phyloP scores from a whole-genome alignment of 2,888 invertebrate genomes.

The Mactromeris polynyma region DNA sequence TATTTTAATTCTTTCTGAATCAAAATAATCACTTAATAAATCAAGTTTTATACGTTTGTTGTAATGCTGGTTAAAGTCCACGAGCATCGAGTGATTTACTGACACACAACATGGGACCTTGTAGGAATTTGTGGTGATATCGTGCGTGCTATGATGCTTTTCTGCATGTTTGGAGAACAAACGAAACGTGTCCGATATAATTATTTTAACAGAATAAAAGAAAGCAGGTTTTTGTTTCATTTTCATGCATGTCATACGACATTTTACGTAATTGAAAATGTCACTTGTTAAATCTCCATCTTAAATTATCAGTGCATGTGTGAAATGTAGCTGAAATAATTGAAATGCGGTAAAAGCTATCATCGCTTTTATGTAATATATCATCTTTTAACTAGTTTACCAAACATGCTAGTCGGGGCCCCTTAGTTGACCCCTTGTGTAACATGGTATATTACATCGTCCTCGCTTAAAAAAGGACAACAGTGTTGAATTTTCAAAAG shows the following conservation, averaged over 20 bases:
- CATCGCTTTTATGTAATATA: slow-evolving; percentile 9
- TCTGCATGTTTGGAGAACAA: neutral
- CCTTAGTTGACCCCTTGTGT: neutral
- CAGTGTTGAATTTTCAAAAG: neutral
- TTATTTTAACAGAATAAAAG: slow-evolving; percentile 11
- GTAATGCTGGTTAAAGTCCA: too few relatives aligned
- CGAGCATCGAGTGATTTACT: too few relatives aligned
- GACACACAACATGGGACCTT: neutral
- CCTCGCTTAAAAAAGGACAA: neutral
- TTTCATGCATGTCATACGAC: slow-evolving; percentile 33
- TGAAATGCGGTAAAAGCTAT: slow-evolving; percentile 30
- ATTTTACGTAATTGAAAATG: slow-evolving; percentile 53
- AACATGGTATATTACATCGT: neutral
- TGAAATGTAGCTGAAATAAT: slow-evolving; percentile 37
- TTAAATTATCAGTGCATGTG: neutral
- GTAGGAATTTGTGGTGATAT: neutral
- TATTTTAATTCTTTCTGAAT: too few relatives aligned
- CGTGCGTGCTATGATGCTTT: neutral
- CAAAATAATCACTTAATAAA: too few relatives aligned
- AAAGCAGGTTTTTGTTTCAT: slow-evolving; percentile 17
- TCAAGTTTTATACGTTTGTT: too few relatives aligned
- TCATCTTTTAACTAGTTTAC: neutral
- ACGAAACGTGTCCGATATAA: neutral
- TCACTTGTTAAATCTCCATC: slow-evolving; percentile 31
- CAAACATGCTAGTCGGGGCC: neutral